Percentiles rank a stretch among this genome's conserved stretches.
Evolutionary conservation across 1,140 invertebrate genomes (phyloP).

Genomic region (Heterodera carotae): DNA sequence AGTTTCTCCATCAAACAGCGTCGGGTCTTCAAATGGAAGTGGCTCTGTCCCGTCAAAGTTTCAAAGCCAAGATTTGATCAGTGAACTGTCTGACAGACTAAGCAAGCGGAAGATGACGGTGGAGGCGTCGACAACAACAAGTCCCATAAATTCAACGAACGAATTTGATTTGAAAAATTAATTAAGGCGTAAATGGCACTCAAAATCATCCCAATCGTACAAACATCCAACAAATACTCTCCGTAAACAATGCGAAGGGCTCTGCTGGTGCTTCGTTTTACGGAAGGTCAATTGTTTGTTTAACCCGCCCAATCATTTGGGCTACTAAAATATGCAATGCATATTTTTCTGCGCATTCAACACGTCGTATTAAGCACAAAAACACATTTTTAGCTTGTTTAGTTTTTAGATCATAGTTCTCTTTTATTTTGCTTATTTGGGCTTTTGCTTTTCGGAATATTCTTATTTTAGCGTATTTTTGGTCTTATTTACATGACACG

Average conservation of each 20-base stretch:
- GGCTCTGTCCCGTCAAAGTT: neutral
- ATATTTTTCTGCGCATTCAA: too few species aligned
- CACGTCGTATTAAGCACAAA: too few species aligned
- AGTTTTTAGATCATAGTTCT: too few species aligned
- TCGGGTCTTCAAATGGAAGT: conserved; percentile 1
- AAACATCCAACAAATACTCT: neutral
- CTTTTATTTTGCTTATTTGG: too few species aligned
- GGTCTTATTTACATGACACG: too few species aligned
- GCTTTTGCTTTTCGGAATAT: too few species aligned
- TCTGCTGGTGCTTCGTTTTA: neutral
- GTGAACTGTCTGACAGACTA: conserved; percentile 17
- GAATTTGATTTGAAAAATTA: conserved; percentile 2
- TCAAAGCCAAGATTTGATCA: conserved; percentile 7
- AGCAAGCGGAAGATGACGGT: conserved; percentile 20
- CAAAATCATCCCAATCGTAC: neutral
- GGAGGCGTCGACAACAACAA: neutral
- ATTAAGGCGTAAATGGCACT: conserved; percentile 4
- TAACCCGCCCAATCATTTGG: too few species aligned
- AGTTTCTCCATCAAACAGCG: neutral
- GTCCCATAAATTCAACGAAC: neutral
- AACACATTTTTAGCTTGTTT: too few species aligned
- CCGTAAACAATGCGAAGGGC: neutral
- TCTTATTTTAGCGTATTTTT: too few species aligned
- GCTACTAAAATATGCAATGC: too few species aligned
- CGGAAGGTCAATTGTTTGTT: neutral